phyloP scores from a whole-genome alignment of 2,113 vertebrate species.

The Caranx ignobilis region DNA sequence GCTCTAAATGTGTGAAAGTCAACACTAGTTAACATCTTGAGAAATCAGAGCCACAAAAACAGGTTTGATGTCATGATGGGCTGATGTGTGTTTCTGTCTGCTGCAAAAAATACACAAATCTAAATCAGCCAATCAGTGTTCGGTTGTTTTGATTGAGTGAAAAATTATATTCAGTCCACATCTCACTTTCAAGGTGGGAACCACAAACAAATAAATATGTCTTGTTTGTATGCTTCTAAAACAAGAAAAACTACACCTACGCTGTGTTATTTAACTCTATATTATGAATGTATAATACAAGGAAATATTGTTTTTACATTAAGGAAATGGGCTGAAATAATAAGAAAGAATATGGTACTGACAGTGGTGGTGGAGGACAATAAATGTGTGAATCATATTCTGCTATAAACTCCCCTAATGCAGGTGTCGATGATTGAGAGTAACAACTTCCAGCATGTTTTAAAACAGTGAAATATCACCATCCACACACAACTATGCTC shows the following conservation, averaged over 20 bases:
- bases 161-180: neutral
- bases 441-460: neutral
- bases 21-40: constrained; percentile 5
- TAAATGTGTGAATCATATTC: neutral
- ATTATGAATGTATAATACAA: neutral
- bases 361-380: neutral
- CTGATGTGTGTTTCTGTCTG: constrained; percentile 1
- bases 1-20: constrained; percentile 18
- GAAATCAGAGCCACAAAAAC: constrained; percentile 1
- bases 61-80: neutral
- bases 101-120: constrained; percentile 2
- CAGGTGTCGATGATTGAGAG: neutral
- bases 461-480: neutral
- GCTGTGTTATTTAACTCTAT: neutral
- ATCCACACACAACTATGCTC: neutral
- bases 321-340: neutral
- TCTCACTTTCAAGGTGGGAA: constrained; percentile 11
- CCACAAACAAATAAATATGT: neutral
- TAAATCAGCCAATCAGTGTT: neutral
- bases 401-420: neutral
- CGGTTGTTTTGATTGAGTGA: neutral
- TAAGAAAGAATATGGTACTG: neutral
- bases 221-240: neutral
- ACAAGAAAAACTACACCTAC: neutral
- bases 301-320: neutral